Conservation (phyloP, 1,140 invertebrate genomes). For the Sarcophaga bullata region DNA sequence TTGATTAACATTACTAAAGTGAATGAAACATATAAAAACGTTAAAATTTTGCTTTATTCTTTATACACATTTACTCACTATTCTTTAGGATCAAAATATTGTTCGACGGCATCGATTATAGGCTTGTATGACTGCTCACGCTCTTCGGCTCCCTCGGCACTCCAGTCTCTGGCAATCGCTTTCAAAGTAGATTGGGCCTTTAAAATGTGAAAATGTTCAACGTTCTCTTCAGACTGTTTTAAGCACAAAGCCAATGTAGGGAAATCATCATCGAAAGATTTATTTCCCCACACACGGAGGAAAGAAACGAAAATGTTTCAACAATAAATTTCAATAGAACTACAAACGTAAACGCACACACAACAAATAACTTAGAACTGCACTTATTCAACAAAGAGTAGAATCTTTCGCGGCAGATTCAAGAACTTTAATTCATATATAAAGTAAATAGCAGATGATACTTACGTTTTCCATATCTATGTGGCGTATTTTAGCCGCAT, state of each 20-base stretch:
- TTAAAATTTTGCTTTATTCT: background rate
- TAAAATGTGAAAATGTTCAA: conserved; percentile 66
- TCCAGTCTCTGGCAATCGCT: conserved; percentile 97
- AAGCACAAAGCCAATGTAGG: conserved; percentile 44
- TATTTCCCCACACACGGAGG: conserved; percentile 30
- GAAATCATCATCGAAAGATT: conserved; percentile 41
- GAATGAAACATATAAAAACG: background rate
- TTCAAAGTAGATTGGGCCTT: conserved; percentile 92
- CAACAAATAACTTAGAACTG: conserved; percentile 16
- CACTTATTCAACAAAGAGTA: background rate
- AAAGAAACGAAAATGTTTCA: conserved; percentile 32
- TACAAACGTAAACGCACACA: conserved; percentile 25
- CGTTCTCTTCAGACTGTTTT: conserved; percentile 47
- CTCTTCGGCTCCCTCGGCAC: conserved; percentile 82
- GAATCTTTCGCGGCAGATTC: background rate
- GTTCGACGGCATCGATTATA: conserved; percentile 86
- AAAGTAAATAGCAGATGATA: conserved; percentile 18
- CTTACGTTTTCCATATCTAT: conserved; percentile 62
- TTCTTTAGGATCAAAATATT: conserved; percentile 75
- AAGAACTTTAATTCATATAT: background rate
- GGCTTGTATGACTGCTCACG: conserved; percentile 89
- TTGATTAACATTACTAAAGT: conserved; percentile 67
- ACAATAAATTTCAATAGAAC: conserved; percentile 24
- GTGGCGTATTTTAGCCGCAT: conserved; percentile 57
- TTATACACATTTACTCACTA: conserved; percentile 49